A percentile compares a stretch with the other conserved stretches of the same genome.
phyloP scores from a whole-genome alignment of 2,113 vertebrate species.

The Pan paniscus region DNA sequence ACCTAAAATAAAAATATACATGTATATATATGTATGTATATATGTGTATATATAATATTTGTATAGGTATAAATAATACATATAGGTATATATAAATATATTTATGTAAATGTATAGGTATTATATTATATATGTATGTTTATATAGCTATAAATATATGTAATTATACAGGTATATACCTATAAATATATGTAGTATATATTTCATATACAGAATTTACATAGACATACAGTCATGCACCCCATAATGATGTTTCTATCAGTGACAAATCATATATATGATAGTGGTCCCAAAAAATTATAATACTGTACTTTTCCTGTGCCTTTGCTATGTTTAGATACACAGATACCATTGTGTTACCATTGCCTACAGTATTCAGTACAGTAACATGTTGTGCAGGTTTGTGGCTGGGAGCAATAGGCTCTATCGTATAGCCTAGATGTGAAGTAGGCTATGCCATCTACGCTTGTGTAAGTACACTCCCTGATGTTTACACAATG shows the following conservation, averaged over 20 bases:
- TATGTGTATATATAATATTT: too few relatives aligned
- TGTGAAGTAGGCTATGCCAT: background rate
- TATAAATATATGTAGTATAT: background rate
- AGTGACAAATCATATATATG: background rate
- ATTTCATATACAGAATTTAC: background rate
- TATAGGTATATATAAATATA: background rate
- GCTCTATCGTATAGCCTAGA: background rate
- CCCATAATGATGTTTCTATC: background rate
- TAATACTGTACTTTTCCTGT: background rate
- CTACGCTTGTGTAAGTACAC: background rate
- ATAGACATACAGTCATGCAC: background rate
- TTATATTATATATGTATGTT: background rate
- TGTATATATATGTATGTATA: too few relatives aligned
- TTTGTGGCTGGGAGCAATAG: background rate
- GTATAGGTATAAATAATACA: too few relatives aligned
- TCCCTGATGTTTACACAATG: background rate
- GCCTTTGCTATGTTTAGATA: background rate
- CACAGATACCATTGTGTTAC: background rate
- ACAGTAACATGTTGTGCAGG: background rate
- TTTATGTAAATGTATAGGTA: too few relatives aligned
- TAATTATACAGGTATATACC: background rate
- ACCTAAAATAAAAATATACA: too few relatives aligned
- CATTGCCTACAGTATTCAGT: background rate
- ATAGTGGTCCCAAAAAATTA: background rate
- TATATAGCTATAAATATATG: background rate